phyloP scores from a whole-genome alignment of 2,113 vertebrate species.

The Podocnemis expansa region DNA sequence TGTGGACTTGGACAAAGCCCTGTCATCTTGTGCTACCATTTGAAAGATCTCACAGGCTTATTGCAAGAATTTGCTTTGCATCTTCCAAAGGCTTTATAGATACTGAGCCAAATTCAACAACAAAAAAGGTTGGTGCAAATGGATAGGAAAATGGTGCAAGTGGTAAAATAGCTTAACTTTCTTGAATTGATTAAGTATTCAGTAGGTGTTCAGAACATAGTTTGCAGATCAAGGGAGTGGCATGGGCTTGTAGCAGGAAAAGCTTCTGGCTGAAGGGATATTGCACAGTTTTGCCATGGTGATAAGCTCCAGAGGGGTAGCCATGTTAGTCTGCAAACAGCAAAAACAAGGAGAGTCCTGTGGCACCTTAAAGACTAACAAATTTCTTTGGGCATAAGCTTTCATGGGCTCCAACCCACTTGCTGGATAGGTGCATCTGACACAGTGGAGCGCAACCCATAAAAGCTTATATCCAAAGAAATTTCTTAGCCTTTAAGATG shows the following conservation, averaged over 20 bases:
- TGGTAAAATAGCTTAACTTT: neutral
- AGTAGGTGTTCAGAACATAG: neutral
- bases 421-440: too few relatives aligned
- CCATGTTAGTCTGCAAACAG: too few relatives aligned
- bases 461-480: too few relatives aligned
- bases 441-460: too few relatives aligned
- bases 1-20: neutral
- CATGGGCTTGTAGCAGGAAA: constrained; percentile 10
- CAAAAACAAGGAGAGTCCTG: too few relatives aligned
- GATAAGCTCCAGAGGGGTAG: too few relatives aligned
- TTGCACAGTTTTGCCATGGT: fast-evolving
- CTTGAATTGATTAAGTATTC: neutral
- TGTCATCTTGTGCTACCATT: neutral
- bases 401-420: too few relatives aligned
- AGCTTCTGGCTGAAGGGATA: neutral
- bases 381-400: too few relatives aligned
- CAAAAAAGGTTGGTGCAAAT: neutral
- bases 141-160: neutral
- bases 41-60: neutral
- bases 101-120: neutral
- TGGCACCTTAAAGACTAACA: too few relatives aligned
- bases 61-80: neutral
- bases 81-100: neutral
- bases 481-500: too few relatives aligned
- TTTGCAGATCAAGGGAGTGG: neutral